Evolutionary conservation across 2,797 vertebrate genomes (phyloP).

Genomic region (Euphonia xanthogaster): DNA sequence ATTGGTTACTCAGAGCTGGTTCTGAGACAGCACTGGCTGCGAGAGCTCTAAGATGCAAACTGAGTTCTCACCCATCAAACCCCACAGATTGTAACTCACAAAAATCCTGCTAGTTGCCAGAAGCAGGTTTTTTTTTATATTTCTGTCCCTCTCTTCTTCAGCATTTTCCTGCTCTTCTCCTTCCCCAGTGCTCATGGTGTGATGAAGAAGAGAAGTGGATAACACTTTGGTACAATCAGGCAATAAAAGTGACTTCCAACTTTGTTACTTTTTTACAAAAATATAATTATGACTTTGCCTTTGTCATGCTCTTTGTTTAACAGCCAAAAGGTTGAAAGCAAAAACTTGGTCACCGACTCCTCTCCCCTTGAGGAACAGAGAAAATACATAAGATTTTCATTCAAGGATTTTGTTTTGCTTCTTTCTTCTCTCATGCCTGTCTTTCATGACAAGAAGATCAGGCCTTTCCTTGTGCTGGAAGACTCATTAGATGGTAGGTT

Average conservation of each 20-base stretch:
- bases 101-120: not conserved
- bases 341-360: not conserved
- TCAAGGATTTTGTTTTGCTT: not conserved
- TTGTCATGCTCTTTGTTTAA: not conserved
- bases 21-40: not conserved
- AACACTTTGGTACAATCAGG: not conserved
- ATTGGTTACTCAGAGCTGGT: not conserved
- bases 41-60: not conserved
- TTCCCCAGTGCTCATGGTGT: not conserved
- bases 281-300: not conserved
- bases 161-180: not conserved
- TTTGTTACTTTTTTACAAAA: not conserved
- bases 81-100: rapidly evolving
- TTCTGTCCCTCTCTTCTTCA: not conserved
- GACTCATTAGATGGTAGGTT: not conserved
- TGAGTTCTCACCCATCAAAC: not conserved
- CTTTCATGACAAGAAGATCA: not conserved
- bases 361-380: not conserved
- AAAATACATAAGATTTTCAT: not conserved
- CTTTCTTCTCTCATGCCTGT: not conserved
- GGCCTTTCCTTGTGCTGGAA: not conserved
- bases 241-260: not conserved
- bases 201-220: not conserved
- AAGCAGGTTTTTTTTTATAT: not conserved
- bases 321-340: not conserved